A percentile compares a stretch with the other conserved stretches of the same genome.
Evolutionary conservation across 2,113 vertebrate genomes (phyloP).

Genomic region (Cinclus mexicanus): DNA sequence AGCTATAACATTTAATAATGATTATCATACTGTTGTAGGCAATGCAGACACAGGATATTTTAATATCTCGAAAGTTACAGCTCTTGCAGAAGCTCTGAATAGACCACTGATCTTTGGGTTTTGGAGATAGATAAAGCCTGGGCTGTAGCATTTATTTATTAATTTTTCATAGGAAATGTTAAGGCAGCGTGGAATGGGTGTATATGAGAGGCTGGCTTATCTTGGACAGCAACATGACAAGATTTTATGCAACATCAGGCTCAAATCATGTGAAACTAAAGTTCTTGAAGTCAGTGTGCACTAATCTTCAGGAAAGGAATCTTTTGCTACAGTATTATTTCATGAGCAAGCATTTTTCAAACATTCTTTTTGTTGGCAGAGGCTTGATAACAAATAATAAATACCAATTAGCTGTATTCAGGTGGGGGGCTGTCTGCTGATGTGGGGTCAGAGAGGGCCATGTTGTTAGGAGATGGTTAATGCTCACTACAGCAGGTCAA

Average conservation of each 20-base stretch:
- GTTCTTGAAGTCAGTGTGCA: not conserved
- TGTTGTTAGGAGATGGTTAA: not conserved
- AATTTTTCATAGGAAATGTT: not conserved
- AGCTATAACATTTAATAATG: not conserved
- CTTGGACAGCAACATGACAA: not conserved
- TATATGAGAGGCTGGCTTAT: not conserved
- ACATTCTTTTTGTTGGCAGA: not conserved
- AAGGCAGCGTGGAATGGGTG: rapidly evolving
- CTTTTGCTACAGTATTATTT: not conserved
- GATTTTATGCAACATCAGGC: constrained; percentile 27
- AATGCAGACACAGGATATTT: not conserved
- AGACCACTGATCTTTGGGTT: not conserved
- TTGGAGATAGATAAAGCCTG: not conserved
- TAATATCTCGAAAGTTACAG: not conserved
- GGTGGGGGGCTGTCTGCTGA: not conserved
- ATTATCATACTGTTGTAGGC: not conserved
- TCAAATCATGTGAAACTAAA: constrained; percentile 31
- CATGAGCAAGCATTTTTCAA: not conserved
- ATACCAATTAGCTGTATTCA: not conserved
- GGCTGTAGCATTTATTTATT: not conserved
- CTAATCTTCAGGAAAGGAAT: not conserved
- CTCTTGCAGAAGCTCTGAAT: not conserved
- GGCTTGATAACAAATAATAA: not conserved
- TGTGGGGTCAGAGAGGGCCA: not conserved
- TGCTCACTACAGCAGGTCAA: not conserved